Conservation (phyloP, 2,888 invertebrate genomes). For the Altica lythri region DNA sequence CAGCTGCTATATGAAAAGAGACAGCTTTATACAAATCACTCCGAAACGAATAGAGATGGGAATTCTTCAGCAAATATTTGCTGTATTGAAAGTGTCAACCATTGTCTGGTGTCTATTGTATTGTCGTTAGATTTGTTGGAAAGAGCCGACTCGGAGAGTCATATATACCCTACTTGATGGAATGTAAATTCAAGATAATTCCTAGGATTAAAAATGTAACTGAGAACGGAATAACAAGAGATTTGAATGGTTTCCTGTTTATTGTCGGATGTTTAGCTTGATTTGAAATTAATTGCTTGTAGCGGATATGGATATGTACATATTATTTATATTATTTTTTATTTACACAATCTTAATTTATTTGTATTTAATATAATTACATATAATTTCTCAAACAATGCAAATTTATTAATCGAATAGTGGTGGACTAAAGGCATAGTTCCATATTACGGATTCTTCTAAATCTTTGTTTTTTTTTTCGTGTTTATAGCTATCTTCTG, state of each 20-base stretch:
- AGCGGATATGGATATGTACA: not conserved
- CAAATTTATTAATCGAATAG: too few species aligned
- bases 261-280: conserved; percentile 35
- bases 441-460: too few species aligned
- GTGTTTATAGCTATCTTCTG: too few species aligned
- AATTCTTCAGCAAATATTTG: conserved; percentile 55
- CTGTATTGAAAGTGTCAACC: conserved; percentile 58
- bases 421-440: too few species aligned
- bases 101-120: conserved; percentile 55
- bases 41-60: conserved; percentile 42
- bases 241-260: conserved; percentile 40
- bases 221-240: conserved; percentile 36
- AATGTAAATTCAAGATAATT: conserved; percentile 49
- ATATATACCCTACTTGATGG: conserved; percentile 24
- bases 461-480: too few species aligned
- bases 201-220: conserved; percentile 41
- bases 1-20: conserved; percentile 51
- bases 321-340: not conserved
- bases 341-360: too few species aligned
- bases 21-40: conserved; percentile 33
- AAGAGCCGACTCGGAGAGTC: conserved; percentile 41
- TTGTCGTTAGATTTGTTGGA: conserved; percentile 55
- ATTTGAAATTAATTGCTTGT: conserved; percentile 12
- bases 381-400: too few species aligned
- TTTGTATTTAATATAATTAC: too few species aligned